phyloP scores from a whole-genome alignment of 2,888 invertebrate genomes.

The Eurytoma adleriae region DNA sequence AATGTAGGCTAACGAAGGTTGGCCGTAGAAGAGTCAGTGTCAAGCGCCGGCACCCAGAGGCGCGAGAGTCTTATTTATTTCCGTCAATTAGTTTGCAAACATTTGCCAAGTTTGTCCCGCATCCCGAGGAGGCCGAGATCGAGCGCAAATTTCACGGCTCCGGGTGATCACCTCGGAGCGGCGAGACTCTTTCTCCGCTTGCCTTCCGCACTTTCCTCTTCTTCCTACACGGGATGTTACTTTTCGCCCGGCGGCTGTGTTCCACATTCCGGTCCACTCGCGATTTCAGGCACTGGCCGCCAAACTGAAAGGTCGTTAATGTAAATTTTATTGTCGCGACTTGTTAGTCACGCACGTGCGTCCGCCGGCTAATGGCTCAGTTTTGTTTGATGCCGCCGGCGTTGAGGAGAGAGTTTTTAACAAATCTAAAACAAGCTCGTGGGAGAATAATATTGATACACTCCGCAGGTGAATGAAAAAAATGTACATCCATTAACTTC shows the following conservation, averaged over 20 bases:
- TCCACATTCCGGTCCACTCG: slow-evolving; percentile 58
- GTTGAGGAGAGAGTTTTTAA: too few relatives aligned
- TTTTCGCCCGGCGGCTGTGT: slow-evolving; percentile 21
- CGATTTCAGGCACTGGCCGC: slow-evolving; percentile 53
- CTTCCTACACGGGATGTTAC: too few relatives aligned
- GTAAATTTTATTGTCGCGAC: too few relatives aligned
- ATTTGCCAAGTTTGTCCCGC: neutral
- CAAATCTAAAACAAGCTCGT: too few relatives aligned
- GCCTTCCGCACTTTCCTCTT: neutral
- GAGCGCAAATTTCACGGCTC: slow-evolving; percentile 26
- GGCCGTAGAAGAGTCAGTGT: neutral
- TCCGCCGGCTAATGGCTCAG: too few relatives aligned
- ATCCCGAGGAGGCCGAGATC: slow-evolving; percentile 13
- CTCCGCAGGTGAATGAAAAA: too few relatives aligned
- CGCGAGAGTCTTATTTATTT: slow-evolving; percentile 26
- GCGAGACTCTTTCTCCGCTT: slow-evolving; percentile 58
- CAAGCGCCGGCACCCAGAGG: neutral
- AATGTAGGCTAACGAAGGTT: too few relatives aligned
- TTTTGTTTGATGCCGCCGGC: too few relatives aligned
- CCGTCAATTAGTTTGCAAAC: slow-evolving; percentile 23
- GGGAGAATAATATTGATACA: too few relatives aligned
- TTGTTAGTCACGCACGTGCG: too few relatives aligned
- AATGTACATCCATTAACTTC: too few relatives aligned
- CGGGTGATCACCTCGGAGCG: slow-evolving; percentile 13
- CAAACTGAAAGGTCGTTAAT: too few relatives aligned